Evolutionary conservation across 2,888 invertebrate species (phyloP), one percentile per base, ranked within the genome.

Genomic region (Zhengitettix transpicula): DNA sequence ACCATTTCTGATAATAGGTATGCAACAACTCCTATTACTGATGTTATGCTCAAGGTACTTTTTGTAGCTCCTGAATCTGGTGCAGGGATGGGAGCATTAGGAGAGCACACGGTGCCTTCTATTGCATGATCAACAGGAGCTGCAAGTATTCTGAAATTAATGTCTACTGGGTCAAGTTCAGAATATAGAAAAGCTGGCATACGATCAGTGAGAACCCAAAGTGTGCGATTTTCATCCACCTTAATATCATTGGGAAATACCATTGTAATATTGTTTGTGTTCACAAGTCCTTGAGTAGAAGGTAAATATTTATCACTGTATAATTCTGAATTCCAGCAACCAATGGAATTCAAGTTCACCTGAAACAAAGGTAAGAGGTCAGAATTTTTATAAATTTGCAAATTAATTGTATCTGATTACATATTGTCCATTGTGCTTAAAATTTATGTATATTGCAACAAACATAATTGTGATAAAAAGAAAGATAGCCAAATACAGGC

Each of bases 181-280:
- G 75, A 69, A 71, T 82, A 81, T 42, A 89, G 73, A 67, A 89
- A 89, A 12, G 84, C 82, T 0, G 88, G 84, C 89, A 90, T 89
- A 52, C 83, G 78, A 70, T 90, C 89, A 0, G 88, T 87, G 3
- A 90, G 79, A 0, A 89, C 85, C 90, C 90, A 90, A 42, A 76
- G 62, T 3, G 85, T 77, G 64, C 86, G 84, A 63, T 79, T 76
- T 60, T 80, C 78, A 55, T 78, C 77, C 64, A 90, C 84, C 74
- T 89, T 89, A 3, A 90, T 77, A 68, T 90, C 90, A 65, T 83
- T 78, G 0, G 89, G 89, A 69, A 89, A 90, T 40, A 88, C 82
- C 47, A 90, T 73, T 10, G 82, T 83, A 0, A 81, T 80, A 68
- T 89, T 85, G 68, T 90, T 88, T 64, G 80, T 81, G 65, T 87